Evolutionary conservation across 2,797 vertebrate species (phyloP), one percentile per base, ranked within the genome.

Genomic region (Tinamus major): DNA sequence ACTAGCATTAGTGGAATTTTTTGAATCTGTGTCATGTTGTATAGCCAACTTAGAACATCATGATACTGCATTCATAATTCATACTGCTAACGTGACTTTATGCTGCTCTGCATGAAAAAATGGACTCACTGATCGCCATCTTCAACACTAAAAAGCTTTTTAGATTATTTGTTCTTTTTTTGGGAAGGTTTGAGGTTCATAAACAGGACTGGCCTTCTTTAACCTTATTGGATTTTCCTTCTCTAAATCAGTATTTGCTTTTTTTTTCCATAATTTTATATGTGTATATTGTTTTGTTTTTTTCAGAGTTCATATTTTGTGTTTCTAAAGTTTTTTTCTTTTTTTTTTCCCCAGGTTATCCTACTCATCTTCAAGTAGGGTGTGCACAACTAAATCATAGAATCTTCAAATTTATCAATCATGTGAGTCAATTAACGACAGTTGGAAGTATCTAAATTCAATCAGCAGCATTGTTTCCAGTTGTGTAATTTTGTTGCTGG

Each of bases 161-260:
- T 33, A 12, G 8, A 63, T 58, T 79, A 37, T 48, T 53, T 85
- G 18, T 2, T 35, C 5, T 23, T 70, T 88, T 44, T 62, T 9
- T 23, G 37, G 2, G 7, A 1, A 2, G 2, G 0, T 0, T 53
- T 46, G 41, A 35, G 17, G 6, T 42, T 61, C 72, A 10, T 53
- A 6, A 46, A 59, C 27, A 80, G 23, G 11, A 46, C 23, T 68
- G 39, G 21, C 10, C 9, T 58, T 2, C 7, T 75, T 20, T 8
- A 71, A 35, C 6, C 19, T 15, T 75, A 5, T 6, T 59, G 3
- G 41, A 26, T 3, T n/a, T 42, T 81, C 44, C 77, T 82, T 17
- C 6, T 9, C 13, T 12, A 15, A 53, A 7, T 53, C 29, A 79
- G 6, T 1, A 29, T 1, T 51, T 78, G 69, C 0, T 64, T 51